phyloP scores from a whole-genome alignment of 2,888 invertebrate genomes.

The Acrocyrtus sp. region DNA sequence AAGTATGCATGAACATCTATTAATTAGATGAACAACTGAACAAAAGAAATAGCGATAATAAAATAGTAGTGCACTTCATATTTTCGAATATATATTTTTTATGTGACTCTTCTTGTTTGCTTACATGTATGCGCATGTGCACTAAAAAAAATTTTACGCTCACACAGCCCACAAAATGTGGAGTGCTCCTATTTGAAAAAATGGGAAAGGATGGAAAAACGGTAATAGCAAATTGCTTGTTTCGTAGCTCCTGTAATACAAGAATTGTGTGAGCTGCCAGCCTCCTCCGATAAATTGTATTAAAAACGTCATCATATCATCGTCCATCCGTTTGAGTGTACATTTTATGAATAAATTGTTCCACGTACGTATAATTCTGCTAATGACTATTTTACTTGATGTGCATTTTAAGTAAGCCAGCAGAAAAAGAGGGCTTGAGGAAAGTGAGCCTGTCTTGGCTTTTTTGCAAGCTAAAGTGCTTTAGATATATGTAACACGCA shows the following conservation, averaged over 20 bases:
- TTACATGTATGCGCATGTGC: no score
- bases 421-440: no score
- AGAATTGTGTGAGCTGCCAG: constrained; percentile 15
- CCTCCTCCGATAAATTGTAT: constrained; percentile 39
- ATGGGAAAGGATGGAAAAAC: constrained; percentile 30
- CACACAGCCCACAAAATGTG: no score
- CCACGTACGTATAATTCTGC: constrained; percentile 37
- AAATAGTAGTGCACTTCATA: neutral
- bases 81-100: no score
- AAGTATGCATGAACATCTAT: no score
- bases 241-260: constrained; percentile 23
- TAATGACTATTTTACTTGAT: constrained; percentile 47
- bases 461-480: no score
- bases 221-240: constrained; percentile 25
- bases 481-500: no score
- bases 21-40: constrained; percentile 18
- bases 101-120: no score
- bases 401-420: constrained; percentile 44
- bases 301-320: constrained; percentile 15
- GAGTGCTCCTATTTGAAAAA: no score
- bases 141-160: no score
- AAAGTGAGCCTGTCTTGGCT: no score
- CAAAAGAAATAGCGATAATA: neutral
- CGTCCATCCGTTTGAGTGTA: neutral
- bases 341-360: constrained; percentile 2